A percentile compares a stretch with the other conserved stretches of the same genome.
These are phyloP conservation scores for Hippasteria phrygiana DNA, from an alignment of 53 echinoderm and acorn worm genomes.

Conservation along the genomic window DNA sequence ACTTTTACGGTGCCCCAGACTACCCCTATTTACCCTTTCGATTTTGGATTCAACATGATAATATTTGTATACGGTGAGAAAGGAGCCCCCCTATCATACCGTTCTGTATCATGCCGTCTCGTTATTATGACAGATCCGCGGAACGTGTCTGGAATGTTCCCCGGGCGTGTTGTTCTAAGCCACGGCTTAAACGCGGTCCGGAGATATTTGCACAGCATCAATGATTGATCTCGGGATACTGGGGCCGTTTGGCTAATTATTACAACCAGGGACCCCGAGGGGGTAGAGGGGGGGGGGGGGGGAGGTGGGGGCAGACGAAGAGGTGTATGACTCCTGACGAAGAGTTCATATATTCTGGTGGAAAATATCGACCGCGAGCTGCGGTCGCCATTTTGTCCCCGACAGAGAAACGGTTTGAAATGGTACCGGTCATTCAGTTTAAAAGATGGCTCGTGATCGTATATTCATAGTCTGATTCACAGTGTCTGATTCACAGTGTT, in stretches of 20 bases:
- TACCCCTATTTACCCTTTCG: too few species aligned
- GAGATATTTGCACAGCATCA: not conserved
- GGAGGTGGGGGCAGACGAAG: not conserved
- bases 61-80: not conserved
- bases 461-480: too few species aligned
- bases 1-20: too few species aligned
- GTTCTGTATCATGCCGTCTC: not conserved
- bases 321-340: slow-evolving; percentile 5
- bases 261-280: not conserved
- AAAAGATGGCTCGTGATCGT: too few species aligned
- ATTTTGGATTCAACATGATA: not conserved
- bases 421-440: too few species aligned
- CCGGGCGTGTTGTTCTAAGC: slow-evolving; percentile 39
- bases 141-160: slow-evolving; percentile 46
- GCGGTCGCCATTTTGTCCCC: not conserved
- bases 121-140: slow-evolving; percentile 36
- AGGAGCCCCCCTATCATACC: not conserved
- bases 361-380: not conserved
- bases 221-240: not conserved
- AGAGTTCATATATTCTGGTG: not conserved
- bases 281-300: not conserved
- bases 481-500: too few species aligned
- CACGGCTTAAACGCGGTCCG: not conserved
- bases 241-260: slow-evolving; percentile 49
- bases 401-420: not conserved